phyloP scores from a whole-genome alignment of 2,113 vertebrate species.

The Gulo gulo region DNA sequence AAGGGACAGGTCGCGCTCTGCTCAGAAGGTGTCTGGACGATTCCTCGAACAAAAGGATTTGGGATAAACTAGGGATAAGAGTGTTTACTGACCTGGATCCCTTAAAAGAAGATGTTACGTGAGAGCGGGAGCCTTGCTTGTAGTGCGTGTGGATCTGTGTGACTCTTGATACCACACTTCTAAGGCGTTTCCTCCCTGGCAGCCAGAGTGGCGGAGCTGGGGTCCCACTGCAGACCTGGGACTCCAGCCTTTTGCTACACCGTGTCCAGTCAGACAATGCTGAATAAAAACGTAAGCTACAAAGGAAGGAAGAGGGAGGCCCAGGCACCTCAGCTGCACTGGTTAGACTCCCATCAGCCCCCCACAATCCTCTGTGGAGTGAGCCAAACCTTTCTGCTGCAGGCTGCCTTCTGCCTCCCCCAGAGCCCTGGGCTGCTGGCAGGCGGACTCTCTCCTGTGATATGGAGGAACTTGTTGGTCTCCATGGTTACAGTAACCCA shows the following conservation, averaged over 20 bases:
- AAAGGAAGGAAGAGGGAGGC: not conserved
- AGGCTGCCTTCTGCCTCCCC: slow-evolving; percentile 62
- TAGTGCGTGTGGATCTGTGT: not conserved
- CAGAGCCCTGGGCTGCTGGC: slow-evolving; percentile 64
- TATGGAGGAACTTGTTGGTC: slow-evolving; percentile 72
- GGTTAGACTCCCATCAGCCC: not conserved
- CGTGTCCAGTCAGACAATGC: not conserved
- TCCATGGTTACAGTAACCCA: slow-evolving; percentile 78
- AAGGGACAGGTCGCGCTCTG: not conserved
- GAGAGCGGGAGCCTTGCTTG: not conserved
- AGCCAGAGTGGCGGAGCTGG: not conserved
- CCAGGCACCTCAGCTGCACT: not conserved
- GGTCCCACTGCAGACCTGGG: not conserved
- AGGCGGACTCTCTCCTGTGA: slow-evolving; percentile 64
- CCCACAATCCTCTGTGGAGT: not conserved
- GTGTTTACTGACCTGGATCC: not conserved
- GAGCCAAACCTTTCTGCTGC: slow-evolving; percentile 52
- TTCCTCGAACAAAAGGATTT: not conserved
- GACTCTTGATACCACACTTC: not conserved
- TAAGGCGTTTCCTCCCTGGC: rapidly evolving
- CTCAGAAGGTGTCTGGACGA: not conserved
- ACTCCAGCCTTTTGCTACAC: not conserved
- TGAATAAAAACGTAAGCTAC: not conserved
- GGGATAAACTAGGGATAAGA: not conserved
- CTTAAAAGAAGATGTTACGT: not conserved